Percentiles rank a stretch among this genome's conserved stretches.
Conservation (phyloP, 2,888 invertebrate genomes). For the Baccha elongata region DNA sequence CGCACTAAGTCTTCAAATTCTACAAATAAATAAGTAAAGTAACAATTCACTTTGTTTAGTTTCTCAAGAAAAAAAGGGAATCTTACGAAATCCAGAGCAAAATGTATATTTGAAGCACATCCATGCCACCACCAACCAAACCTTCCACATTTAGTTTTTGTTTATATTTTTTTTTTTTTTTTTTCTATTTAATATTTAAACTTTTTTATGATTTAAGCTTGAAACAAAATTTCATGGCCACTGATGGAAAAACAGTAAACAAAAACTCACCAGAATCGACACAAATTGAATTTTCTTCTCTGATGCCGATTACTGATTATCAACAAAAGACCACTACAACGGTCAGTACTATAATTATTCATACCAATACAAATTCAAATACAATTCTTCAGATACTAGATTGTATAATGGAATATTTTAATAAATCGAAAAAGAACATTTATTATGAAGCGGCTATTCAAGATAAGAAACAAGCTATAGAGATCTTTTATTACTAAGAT, state of each 20-base stretch:
- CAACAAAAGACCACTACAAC: slow-evolving; percentile 14
- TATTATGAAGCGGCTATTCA: slow-evolving; percentile 27
- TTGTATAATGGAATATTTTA: slow-evolving; percentile 26
- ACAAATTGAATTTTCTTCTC: not conserved
- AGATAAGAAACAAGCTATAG: not conserved
- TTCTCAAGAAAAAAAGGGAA: not conserved
- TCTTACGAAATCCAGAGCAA: slow-evolving; percentile 38
- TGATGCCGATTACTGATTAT: not conserved
- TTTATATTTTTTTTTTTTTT: not conserved
- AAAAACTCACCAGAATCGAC: not conserved
- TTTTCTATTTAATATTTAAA: slow-evolving; percentile 1
- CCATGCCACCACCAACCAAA: slow-evolving; percentile 25
- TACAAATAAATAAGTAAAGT: slow-evolving; percentile 2
- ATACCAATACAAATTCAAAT: not conserved
- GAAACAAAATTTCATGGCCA: slow-evolving; percentile 37
- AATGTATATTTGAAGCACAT: slow-evolving; percentile 20
- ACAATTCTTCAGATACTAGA: not conserved
- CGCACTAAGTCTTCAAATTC: slow-evolving; percentile 47
- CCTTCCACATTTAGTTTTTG: slow-evolving; percentile 46
- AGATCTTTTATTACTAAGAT: not conserved
- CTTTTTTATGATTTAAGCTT: not conserved
- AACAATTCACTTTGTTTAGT: not conserved
- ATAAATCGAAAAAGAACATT: slow-evolving; percentile 26
- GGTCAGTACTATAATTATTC: not conserved
- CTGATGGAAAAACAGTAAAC: not conserved